These are phyloP conservation scores for Eupithecia exiguata DNA, from an alignment of 2,888 invertebrate genomes.

Conservation along the genomic window DNA sequence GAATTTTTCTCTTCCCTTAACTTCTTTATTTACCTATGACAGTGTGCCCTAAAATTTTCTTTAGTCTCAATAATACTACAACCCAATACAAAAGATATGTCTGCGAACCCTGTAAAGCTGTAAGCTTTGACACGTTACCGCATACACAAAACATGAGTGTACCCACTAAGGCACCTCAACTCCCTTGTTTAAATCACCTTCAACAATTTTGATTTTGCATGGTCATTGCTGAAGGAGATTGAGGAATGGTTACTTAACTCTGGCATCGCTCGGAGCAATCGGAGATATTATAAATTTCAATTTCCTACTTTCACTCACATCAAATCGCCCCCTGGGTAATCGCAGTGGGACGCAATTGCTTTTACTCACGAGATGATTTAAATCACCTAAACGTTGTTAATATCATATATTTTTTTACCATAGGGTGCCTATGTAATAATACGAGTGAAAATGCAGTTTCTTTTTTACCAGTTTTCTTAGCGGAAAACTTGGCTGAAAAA, in stretches of 20 bases:
- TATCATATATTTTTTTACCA: background rate
- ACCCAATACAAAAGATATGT: background rate
- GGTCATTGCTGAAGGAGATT: conserved; percentile 21
- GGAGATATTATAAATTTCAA: conserved; percentile 33
- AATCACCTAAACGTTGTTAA: background rate
- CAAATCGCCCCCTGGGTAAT: conserved; percentile 64
- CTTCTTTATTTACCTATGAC: background rate
- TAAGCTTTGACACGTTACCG: background rate
- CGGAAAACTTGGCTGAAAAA: conserved; percentile 57
- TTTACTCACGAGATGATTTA: conserved; percentile 40
- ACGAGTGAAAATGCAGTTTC: conserved; percentile 70
- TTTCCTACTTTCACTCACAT: conserved; percentile 51
- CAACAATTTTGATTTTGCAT: conserved; percentile 37
- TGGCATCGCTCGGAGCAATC: conserved; percentile 24
- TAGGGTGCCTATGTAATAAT: conserved; percentile 16
- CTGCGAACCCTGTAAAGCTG: background rate
- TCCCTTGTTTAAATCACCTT: background rate
- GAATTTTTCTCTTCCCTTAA: background rate
- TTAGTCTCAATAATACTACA: background rate
- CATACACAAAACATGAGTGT: background rate
- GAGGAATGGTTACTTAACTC: conserved; percentile 20
- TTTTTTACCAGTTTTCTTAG: conserved; percentile 60
- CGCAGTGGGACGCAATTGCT: conserved; percentile 66
- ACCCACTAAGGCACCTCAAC: background rate
- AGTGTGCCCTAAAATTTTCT: background rate